phyloP scores from a whole-genome alignment of 92 coral and sea anemone genomes.

The Epizoanthus stellaris region DNA sequence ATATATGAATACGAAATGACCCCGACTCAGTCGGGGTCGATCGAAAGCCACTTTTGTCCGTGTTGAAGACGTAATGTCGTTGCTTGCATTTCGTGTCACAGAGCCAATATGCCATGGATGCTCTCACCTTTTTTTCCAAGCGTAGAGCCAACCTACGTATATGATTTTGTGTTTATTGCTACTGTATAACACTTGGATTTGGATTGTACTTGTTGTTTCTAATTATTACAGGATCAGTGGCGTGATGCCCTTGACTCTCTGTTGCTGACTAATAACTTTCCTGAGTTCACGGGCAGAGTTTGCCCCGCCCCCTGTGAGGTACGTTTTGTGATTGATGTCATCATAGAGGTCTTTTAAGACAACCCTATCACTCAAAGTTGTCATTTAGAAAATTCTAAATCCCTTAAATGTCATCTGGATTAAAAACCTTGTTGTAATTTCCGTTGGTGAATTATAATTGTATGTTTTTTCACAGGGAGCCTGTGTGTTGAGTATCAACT shows the following conservation, averaged over 20 bases:
- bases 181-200: not conserved
- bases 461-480: constrained; percentile 73
- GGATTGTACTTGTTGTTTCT: not conserved
- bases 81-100: too few species aligned
- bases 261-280: constrained; percentile 93
- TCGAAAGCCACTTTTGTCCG: too few species aligned
- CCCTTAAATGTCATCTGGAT: not conserved
- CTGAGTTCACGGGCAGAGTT: constrained; percentile 98
- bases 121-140: too few species aligned
- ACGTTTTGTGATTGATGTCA: not conserved
- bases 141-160: too few species aligned
- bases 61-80: too few species aligned
- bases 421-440: not conserved
- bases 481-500: constrained; percentile 94
- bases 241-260: constrained; percentile 90
- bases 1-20: too few species aligned
- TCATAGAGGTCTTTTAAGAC: not conserved
- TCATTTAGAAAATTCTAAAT: not conserved
- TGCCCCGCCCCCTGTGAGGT: constrained; percentile 99
- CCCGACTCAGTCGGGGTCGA: too few species aligned
- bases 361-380: not conserved
- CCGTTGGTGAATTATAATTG: not conserved
- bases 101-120: too few species aligned
- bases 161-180: too few species aligned
- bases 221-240: constrained; percentile 81